Evolutionary conservation across 2,888 invertebrate species (phyloP), one percentile per base, ranked within the genome.

Genomic region (Zygothrica quintamaculata): DNA sequence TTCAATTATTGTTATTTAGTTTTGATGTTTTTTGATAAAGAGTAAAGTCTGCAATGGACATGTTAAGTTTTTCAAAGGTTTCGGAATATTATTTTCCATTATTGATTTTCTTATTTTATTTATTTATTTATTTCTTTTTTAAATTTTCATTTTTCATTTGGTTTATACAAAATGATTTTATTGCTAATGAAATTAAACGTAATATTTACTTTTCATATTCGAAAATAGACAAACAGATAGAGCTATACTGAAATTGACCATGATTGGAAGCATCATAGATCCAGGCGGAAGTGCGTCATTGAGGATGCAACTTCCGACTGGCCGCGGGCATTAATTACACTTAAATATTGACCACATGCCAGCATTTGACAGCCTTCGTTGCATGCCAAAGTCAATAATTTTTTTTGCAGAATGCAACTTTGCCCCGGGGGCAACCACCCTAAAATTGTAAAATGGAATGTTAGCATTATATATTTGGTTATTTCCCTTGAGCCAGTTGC

Each of bases 281-380:
- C 4, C 15, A 4, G 48, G 22, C 68, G 79, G 81, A 72, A 81
- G 73, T 73, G 73, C 73, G 69, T 60, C 69, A 53, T 62, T 60
- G 66, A 56, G 56, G 66, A n/a, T 59, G 84, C 84, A 76, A 84
- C 87, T 76, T 85, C 70, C 76, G 76, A 36, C 68, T 72, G 57
- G 89, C 90, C 88, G 67, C 66, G 66, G 90, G 90, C 90, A 89
- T 87, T 89, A 90, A 90, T 90, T 90, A 90, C 88, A 90, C 90
- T 90, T 88, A 90, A 88, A 88, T 86, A 78, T 86, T 89, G 89
- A 90, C 90, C 90, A 90, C 90, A 90, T 90, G 90, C 90, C 84
- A 89, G 84, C 88, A 90, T 90, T 90, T 88, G 85, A 46, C 82
- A 69, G 87, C 48, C 42, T 16, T 22, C 42, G 36, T 1, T 43